Evolutionary conservation across 2,113 vertebrate genomes (phyloP).

Genomic region (Pseudorectes ferrugineus): DNA sequence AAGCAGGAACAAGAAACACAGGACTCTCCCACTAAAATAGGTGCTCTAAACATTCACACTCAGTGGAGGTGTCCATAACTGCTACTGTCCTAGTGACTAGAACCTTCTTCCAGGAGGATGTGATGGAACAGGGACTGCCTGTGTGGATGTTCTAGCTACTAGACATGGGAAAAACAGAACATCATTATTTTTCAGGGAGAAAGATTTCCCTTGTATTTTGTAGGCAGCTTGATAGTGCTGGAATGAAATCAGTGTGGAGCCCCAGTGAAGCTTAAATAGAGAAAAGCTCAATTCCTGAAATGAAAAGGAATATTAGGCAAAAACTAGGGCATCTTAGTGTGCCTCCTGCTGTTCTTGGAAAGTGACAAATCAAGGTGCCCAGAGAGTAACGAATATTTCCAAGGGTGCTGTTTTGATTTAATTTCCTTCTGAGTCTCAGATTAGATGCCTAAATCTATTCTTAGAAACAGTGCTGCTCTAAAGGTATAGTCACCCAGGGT

Average conservation of each 20-base stretch:
- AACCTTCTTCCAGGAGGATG: background rate
- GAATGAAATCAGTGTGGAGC: background rate
- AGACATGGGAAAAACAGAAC: rapidly evolving
- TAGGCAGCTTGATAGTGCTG: background rate
- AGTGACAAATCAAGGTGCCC: background rate
- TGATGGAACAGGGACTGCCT: background rate
- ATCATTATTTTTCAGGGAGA: background rate
- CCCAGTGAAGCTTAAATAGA: background rate
- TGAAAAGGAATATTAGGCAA: background rate
- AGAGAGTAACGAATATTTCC: background rate
- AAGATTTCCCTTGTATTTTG: background rate
- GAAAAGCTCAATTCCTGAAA: background rate
- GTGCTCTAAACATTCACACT: background rate
- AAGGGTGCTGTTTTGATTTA: background rate
- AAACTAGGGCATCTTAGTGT: background rate
- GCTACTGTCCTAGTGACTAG: background rate
- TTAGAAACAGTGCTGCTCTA: background rate
- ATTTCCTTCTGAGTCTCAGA: background rate
- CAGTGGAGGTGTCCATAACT: background rate
- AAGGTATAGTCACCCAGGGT: background rate
- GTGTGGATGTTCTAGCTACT: background rate
- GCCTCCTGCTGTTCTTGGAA: background rate
- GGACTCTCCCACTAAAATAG: background rate
- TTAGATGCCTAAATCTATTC: background rate
- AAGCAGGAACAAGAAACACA: background rate